Conservation (phyloP, 2,888 invertebrate species). For the Ptychoptera contaminata region DNA sequence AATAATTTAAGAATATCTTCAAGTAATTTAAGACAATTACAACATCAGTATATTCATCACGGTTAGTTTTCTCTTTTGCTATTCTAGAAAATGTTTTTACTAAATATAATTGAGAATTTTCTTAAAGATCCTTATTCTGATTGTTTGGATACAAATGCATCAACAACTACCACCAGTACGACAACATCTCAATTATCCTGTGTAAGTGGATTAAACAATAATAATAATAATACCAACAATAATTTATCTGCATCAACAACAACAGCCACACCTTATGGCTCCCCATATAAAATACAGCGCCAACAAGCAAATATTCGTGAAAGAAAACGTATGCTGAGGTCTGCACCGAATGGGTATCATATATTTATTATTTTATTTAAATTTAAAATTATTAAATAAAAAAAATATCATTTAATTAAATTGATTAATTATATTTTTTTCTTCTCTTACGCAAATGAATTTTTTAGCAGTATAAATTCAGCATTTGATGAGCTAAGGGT, state of each 20-base stretch:
- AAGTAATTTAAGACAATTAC: conserved; percentile 27
- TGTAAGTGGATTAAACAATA: background rate
- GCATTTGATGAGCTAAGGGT: conserved; percentile 96
- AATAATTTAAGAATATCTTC: conserved; percentile 21
- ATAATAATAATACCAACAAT: conserved; percentile 1
- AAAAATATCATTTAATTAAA: background rate
- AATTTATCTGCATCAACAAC: background rate
- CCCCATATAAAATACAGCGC: conserved; percentile 65
- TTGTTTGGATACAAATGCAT: conserved; percentile 9
- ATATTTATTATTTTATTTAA: conserved; percentile 21
- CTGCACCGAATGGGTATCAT: conserved; percentile 69
- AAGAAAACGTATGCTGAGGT: conserved; percentile 96
- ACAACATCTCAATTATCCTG: background rate
- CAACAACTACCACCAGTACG: background rate
- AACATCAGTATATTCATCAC: conserved; percentile 30
- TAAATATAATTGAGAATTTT: too few relatives aligned
- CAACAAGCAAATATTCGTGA: conserved; percentile 94
- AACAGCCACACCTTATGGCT: conserved; percentile 4
- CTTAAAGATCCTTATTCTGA: conserved; percentile 5
- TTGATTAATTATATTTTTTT: conserved; percentile 5
- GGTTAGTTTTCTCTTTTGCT: too few relatives aligned
- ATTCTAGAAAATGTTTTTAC: too few relatives aligned
- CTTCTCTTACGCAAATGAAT: background rate
- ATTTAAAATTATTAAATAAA: background rate
- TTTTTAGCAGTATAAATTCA: conserved; percentile 93